A percentile compares a stretch with the other conserved stretches of the same genome.
Evolutionary conservation across 53 echinoderm and acorn worm species (phyloP).

Genomic region (Luidia sarsii): DNA sequence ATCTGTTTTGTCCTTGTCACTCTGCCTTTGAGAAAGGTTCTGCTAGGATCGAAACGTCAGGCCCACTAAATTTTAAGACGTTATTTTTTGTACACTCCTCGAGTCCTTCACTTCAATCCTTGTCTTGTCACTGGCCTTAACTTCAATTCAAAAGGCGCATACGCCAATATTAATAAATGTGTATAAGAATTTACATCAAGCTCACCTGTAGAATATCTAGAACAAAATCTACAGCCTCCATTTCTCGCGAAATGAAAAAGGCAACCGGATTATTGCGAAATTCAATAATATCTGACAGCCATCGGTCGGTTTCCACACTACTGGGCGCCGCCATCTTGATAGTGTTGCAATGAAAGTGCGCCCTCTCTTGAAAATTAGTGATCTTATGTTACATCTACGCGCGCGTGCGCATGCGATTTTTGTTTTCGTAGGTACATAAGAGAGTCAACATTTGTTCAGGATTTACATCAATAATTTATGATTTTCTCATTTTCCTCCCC

Average conservation of each 20-base stretch:
- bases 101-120: neutral
- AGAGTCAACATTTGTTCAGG: no score
- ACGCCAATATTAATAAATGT: neutral
- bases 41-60: no score
- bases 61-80: no score
- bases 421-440: no score
- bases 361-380: no score
- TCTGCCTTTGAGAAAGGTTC: no score
- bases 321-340: constrained; percentile 57
- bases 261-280: constrained; percentile 67
- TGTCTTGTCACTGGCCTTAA: neutral
- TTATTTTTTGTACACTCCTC: neutral
- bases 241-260: constrained; percentile 60
- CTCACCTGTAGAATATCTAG: constrained; percentile 74
- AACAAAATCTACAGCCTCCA: constrained; percentile 73
- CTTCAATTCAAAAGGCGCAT: neutral
- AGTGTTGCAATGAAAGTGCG: no score
- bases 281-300: constrained; percentile 54
- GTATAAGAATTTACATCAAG: neutral
- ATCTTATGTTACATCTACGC: no score
- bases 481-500: no score
- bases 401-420: no score
- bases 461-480: no score
- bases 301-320: constrained; percentile 33
- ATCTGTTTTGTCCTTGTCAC: no score